These are phyloP conservation scores for Dreissena polymorpha DNA, from an alignment of 1,140 invertebrate genomes.

Conservation along the genomic window DNA sequence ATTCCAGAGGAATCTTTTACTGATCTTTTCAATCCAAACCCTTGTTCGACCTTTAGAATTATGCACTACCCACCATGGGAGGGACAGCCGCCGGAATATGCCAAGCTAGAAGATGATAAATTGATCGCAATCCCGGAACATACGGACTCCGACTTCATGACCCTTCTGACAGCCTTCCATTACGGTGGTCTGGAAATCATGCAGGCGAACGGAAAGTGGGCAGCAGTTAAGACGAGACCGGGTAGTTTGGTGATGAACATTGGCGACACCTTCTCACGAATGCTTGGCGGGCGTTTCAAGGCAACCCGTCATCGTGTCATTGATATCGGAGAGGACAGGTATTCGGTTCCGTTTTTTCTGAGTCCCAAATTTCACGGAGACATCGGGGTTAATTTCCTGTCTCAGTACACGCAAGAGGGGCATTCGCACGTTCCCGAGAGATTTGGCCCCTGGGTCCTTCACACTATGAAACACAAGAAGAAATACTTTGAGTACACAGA, in stretches of 20 bases:
- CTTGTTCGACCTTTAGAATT: slow-evolving; percentile 58
- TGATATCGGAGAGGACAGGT: slow-evolving; percentile 50
- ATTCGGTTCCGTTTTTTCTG: slow-evolving; percentile 64
- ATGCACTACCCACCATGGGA: slow-evolving; percentile 60
- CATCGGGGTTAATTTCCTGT: slow-evolving; percentile 50
- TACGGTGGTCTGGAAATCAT: slow-evolving; percentile 57
- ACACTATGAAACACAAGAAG: too few relatives aligned
- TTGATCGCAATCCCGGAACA: slow-evolving; percentile 53
- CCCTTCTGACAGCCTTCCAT: slow-evolving; percentile 56
- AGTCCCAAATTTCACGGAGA: slow-evolving; percentile 58
- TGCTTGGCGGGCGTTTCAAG: slow-evolving; percentile 56
- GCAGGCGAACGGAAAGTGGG: slow-evolving; percentile 39
- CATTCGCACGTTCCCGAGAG: too few relatives aligned
- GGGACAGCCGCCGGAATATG: slow-evolving; percentile 20
- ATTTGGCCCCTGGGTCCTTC: too few relatives aligned
- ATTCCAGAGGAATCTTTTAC: slow-evolving; percentile 58
- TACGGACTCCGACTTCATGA: slow-evolving; percentile 59
- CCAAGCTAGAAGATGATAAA: slow-evolving; percentile 39
- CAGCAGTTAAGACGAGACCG: slow-evolving; percentile 51
- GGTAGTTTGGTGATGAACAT: slow-evolving; percentile 62
- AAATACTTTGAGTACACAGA: too few relatives aligned
- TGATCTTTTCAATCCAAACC: slow-evolving; percentile 51
- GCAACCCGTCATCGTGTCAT: slow-evolving; percentile 60
- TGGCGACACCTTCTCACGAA: slow-evolving; percentile 60
- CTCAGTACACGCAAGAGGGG: not conserved